Percentiles rank a stretch among this genome's conserved stretches.
Conservation (phyloP, 30 jellyfish, hydroid and myxozoan species). For the Clytia hemisphaerica region DNA sequence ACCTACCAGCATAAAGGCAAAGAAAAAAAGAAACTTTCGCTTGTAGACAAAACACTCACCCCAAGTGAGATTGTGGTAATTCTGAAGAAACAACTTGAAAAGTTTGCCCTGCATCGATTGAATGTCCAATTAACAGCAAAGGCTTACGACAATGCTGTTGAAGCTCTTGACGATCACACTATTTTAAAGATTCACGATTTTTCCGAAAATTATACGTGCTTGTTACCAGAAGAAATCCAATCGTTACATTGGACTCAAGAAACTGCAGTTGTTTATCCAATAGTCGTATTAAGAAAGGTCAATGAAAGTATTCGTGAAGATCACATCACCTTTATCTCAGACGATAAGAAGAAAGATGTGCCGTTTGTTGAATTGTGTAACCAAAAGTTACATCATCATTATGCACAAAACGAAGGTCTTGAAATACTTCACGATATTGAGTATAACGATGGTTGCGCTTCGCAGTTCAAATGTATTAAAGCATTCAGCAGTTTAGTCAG, state of each 20-base stretch:
- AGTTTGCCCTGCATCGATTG: background rate
- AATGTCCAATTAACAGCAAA: slow-evolving; percentile 10
- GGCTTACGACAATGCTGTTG: background rate
- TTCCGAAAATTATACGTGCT: slow-evolving; percentile 1
- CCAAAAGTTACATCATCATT: background rate
- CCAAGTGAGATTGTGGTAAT: background rate
- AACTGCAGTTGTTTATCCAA: background rate
- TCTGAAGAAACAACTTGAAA: background rate
- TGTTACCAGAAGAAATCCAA: slow-evolving; percentile 13
- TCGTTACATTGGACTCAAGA: slow-evolving; percentile 7
- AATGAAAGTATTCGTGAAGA: background rate
- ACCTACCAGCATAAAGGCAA: no score
- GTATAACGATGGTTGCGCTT: slow-evolving; percentile 7
- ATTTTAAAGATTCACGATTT: background rate
- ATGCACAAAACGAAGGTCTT: background rate
- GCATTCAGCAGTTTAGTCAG: background rate
- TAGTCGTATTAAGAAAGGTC: background rate
- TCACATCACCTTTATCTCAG: background rate
- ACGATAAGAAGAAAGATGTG: background rate
- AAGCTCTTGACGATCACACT: background rate
- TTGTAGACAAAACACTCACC: no score
- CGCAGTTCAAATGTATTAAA: background rate
- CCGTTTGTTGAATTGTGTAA: background rate
- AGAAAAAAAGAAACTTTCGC: no score
- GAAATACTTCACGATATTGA: slow-evolving; percentile 5